Evolutionary conservation across 92 coral and sea anemone genomes (phyloP).

Genomic region (Pocillopora meandrina): DNA sequence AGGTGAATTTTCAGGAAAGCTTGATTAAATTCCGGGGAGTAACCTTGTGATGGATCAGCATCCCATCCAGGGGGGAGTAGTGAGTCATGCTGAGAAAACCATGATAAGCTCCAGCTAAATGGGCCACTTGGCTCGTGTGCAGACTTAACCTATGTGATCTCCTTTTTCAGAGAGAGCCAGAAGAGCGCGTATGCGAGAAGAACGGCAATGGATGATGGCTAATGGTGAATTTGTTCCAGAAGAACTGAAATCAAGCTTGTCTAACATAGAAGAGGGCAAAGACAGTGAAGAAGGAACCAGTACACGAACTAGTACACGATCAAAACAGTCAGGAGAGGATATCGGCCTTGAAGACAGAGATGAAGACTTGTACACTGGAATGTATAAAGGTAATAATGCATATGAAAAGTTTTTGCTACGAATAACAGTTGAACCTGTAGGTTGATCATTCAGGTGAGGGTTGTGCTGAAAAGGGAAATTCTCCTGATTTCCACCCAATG

Average conservation of each 20-base stretch:
- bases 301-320: conserved; percentile 10
- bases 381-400: conserved; percentile 70
- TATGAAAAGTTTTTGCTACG: too few species aligned
- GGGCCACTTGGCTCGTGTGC: neutral
- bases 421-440: too few species aligned
- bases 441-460: too few species aligned
- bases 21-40: too few species aligned
- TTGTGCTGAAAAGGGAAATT: too few species aligned
- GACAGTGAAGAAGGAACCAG: conserved; percentile 42
- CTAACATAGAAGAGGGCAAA: conserved; percentile 54
- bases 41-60: too few species aligned
- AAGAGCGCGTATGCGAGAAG: conserved; percentile 92
- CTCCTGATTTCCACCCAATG: too few species aligned
- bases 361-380: conserved; percentile 95
- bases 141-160: neutral
- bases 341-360: conserved; percentile 60
- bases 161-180: conserved; percentile 84
- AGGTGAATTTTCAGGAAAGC: too few species aligned
- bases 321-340: conserved; percentile 30
- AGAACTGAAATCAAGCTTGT: conserved; percentile 55
- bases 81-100: too few species aligned
- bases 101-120: too few species aligned
- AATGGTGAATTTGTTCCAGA: conserved; percentile 82
- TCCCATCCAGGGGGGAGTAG: too few species aligned
- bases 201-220: conserved; percentile 91